Evolutionary conservation across 2,888 invertebrate genomes (phyloP).

Genomic region (Ectemnius lituratus): DNA sequence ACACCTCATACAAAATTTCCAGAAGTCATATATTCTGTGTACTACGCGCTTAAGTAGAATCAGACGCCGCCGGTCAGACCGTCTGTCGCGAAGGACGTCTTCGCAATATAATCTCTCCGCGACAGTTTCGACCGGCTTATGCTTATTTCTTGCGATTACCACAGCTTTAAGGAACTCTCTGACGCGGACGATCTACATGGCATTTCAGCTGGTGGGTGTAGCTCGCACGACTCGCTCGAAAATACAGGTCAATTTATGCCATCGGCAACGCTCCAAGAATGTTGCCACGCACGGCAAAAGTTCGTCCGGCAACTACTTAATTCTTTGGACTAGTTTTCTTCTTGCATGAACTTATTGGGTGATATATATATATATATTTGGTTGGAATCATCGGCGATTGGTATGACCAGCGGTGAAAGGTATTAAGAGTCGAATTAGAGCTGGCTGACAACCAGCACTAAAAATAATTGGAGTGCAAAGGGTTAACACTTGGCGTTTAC

Average conservation of each 20-base stretch:
- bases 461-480: constrained; percentile 7
- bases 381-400: too few relatives aligned
- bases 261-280: constrained; percentile 13
- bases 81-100: too few relatives aligned
- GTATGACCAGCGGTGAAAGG: not conserved
- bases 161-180: constrained; percentile 5
- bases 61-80: too few relatives aligned
- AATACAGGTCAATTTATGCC: constrained; percentile 54
- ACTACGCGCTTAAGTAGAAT: too few relatives aligned
- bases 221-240: constrained; percentile 29
- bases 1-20: too few relatives aligned
- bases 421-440: not conserved
- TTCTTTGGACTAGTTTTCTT: not conserved
- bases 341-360: not conserved
- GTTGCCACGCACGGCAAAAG: not conserved
- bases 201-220: constrained; percentile 1
- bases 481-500: constrained; percentile 4
- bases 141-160: constrained; percentile 15
- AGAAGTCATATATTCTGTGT: too few relatives aligned
- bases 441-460: not conserved
- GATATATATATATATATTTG: too few relatives aligned
- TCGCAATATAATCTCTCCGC: too few relatives aligned
- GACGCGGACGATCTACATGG: not conserved
- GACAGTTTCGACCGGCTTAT: too few relatives aligned
- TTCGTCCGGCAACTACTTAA: not conserved